Conservation (phyloP, 2,888 invertebrate genomes). For the Drosophila aldrichi region DNA sequence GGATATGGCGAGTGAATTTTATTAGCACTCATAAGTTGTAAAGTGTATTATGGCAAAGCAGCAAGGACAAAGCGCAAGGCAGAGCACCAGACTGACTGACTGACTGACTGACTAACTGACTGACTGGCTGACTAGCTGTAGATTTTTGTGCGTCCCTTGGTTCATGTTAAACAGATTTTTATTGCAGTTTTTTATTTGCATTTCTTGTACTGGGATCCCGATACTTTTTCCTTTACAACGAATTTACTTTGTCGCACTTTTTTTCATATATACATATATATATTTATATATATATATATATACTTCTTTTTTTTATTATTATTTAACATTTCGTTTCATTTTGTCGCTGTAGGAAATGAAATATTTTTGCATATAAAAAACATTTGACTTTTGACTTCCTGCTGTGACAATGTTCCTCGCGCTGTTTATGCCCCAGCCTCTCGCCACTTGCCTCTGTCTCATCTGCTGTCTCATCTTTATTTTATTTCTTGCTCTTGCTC, state of each 20-base stretch:
- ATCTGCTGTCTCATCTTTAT: constrained; percentile 28
- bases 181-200: constrained; percentile 76
- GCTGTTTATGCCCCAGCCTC: constrained; percentile 65
- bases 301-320: constrained; percentile 62
- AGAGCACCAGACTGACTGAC: constrained; percentile 17
- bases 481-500: constrained; percentile 61
- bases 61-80: constrained; percentile 34
- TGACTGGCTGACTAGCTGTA: constrained; percentile 43
- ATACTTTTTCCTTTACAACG: constrained; percentile 42
- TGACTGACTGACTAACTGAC: constrained; percentile 29
- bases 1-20: constrained; percentile 74
- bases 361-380: constrained; percentile 81
- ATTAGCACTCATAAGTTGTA: constrained; percentile 78
- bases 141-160: constrained; percentile 46
- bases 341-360: constrained; percentile 75
- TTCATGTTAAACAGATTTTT: constrained; percentile 80
- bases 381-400: constrained; percentile 75
- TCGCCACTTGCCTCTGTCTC: constrained; percentile 35
- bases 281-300: constrained; percentile 7
- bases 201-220: constrained; percentile 39
- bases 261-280: constrained; percentile 9
- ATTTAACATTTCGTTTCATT: constrained; percentile 71
- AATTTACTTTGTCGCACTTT: constrained; percentile 62
- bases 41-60: constrained; percentile 66
- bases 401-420: constrained; percentile 78